A percentile compares a stretch with the other conserved stretches of the same genome.
Conservation (phyloP, 2,797 vertebrate genomes). For the Liasis olivaceus region DNA sequence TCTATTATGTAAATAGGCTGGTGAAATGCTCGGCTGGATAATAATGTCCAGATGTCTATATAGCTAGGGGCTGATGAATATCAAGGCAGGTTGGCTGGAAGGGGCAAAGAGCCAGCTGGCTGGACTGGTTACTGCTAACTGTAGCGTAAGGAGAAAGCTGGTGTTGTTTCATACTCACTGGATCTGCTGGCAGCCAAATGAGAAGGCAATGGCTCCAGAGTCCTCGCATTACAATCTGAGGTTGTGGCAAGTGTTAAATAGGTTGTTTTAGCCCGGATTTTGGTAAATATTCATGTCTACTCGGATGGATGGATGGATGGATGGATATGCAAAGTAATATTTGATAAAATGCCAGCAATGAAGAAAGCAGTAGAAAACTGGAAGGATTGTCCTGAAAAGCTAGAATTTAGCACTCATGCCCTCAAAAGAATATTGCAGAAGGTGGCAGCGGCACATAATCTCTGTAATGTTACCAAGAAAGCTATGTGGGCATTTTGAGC, state of each 20-base stretch:
- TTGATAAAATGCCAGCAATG: neutral
- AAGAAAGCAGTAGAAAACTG: neutral
- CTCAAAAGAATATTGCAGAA: neutral
- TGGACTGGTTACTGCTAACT: constrained; percentile 71
- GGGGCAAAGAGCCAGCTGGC: constrained; percentile 75
- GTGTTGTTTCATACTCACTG: constrained; percentile 80
- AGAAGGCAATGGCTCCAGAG: neutral
- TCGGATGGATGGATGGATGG: neutral
- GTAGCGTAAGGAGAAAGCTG: constrained; percentile 66
- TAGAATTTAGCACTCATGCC: neutral
- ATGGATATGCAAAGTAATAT: neutral
- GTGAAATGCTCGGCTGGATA: constrained; percentile 76
- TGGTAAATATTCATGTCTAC: neutral
- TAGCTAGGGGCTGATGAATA: constrained; percentile 77
- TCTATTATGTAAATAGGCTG: constrained; percentile 76
- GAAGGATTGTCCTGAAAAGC: neutral
- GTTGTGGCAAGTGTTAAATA: neutral
- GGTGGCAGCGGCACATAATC: neutral
- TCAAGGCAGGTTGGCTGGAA: constrained; percentile 76
- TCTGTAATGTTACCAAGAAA: neutral
- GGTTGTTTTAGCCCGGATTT: neutral
- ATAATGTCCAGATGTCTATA: constrained; percentile 82
- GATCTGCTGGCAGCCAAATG: constrained; percentile 55
- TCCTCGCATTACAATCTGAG: neutral
- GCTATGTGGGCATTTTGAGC: neutral